phyloP scores from a whole-genome alignment of 1,140 invertebrate species.

The Bombus pyrosoma region DNA sequence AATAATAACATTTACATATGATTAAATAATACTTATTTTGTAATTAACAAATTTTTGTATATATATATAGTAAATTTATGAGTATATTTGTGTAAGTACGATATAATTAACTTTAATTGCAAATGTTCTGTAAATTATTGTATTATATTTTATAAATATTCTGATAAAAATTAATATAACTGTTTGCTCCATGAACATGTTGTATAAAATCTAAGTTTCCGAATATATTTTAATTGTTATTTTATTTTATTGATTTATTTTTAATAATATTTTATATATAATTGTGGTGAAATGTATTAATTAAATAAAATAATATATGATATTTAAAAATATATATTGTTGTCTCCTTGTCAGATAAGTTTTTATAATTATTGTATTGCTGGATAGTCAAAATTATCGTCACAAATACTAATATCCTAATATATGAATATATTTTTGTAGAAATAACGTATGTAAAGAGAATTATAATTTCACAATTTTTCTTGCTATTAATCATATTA shows the following conservation, averaged over 20 bases:
- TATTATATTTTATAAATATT: slow-evolving; percentile 5
- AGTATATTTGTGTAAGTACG: slow-evolving; percentile 5
- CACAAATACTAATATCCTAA: neutral
- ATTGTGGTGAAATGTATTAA: neutral
- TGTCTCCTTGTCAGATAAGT: neutral
- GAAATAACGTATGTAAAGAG: neutral
- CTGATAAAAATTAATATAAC: slow-evolving; percentile 1
- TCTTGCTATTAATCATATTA: no score
- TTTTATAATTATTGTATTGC: neutral
- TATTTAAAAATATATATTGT: neutral
- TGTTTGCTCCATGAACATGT: neutral
- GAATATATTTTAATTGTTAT: slow-evolving; percentile 12
- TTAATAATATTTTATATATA: neutral
- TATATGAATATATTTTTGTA: neutral
- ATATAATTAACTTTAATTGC: slow-evolving; percentile 35
- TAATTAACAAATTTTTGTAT: slow-evolving; percentile 18
- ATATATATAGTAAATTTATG: neutral
- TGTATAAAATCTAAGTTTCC: neutral
- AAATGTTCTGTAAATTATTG: slow-evolving; percentile 20
- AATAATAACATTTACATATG: slow-evolving; percentile 11
- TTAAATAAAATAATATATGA: neutral
- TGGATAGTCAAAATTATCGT: neutral
- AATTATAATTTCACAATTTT: no score
- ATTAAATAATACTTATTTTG: slow-evolving; percentile 8
- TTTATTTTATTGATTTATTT: neutral